Evolutionary conservation across 2,113 vertebrate genomes (phyloP).

Genomic region (Crotophaga sulcirostris): DNA sequence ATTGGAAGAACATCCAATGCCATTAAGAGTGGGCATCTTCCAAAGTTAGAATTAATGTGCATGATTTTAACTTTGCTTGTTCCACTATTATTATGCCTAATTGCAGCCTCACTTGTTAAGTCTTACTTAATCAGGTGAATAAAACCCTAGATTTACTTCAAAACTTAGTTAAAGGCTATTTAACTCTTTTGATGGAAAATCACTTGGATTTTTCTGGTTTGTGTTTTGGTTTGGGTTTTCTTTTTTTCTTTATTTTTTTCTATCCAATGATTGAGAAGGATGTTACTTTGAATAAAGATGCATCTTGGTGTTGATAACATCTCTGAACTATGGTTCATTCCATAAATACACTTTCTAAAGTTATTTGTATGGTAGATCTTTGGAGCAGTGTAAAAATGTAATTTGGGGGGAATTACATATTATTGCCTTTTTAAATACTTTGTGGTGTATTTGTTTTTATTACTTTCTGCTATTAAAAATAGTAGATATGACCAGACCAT

Average conservation of each 20-base stretch:
- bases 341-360: not conserved
- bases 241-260: not conserved
- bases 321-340: not conserved
- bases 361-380: not conserved
- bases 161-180: not conserved
- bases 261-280: not conserved
- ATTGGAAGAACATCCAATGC: not conserved
- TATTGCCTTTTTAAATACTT: not conserved
- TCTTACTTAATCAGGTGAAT: not conserved
- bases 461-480: not conserved
- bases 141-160: not conserved
- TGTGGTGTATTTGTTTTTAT: not conserved
- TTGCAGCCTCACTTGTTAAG: slow-evolving; percentile 5
- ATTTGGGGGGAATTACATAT: not conserved
- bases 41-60: not conserved
- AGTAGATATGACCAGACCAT: not conserved
- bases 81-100: not conserved
- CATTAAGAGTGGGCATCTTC: not conserved
- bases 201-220: not conserved
- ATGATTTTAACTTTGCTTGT: not conserved
- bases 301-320: not conserved
- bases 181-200: not conserved
- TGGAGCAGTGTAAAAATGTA: not conserved
- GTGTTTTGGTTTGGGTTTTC: not conserved
- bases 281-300: not conserved